A percentile compares a stretch with the other conserved stretches of the same genome.
These are phyloP conservation scores for Cryptops parisi DNA, from an alignment of 2,888 invertebrate species.

Conservation along the genomic window DNA sequence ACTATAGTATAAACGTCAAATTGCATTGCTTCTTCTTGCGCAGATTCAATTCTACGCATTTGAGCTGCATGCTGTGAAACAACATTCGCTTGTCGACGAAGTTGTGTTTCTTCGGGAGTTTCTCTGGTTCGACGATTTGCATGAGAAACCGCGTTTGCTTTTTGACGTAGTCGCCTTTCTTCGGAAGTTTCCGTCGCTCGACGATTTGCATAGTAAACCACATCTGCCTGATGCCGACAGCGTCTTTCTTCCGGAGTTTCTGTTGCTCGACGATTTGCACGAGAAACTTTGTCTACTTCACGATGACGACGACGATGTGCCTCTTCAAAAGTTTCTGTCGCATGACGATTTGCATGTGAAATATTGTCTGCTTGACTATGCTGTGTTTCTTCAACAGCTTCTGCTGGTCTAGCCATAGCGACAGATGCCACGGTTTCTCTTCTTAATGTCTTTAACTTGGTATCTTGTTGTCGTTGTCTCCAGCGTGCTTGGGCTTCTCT, in stretches of 20 bases:
- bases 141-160: background rate
- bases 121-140: background rate
- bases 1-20: background rate
- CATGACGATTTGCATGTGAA: too few relatives aligned
- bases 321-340: too few relatives aligned
- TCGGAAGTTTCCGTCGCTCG: background rate
- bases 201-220: background rate
- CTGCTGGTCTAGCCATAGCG: too few relatives aligned
- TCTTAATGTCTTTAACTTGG: too few relatives aligned
- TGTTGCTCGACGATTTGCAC: background rate
- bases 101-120: background rate
- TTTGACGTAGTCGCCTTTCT: background rate
- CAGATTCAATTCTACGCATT: background rate
- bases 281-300: too few relatives aligned
- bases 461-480: too few relatives aligned
- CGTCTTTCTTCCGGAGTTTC: background rate
- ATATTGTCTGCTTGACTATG: too few relatives aligned
- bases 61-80: background rate
- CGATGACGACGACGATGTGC: too few relatives aligned
- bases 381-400: too few relatives aligned
- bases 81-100: background rate
- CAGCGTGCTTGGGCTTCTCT: too few relatives aligned
- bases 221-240: background rate
- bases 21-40: too few relatives aligned
- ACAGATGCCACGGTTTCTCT: too few relatives aligned